Conservation (phyloP, 2,113 vertebrate species). For the Pteropus alecto region DNA sequence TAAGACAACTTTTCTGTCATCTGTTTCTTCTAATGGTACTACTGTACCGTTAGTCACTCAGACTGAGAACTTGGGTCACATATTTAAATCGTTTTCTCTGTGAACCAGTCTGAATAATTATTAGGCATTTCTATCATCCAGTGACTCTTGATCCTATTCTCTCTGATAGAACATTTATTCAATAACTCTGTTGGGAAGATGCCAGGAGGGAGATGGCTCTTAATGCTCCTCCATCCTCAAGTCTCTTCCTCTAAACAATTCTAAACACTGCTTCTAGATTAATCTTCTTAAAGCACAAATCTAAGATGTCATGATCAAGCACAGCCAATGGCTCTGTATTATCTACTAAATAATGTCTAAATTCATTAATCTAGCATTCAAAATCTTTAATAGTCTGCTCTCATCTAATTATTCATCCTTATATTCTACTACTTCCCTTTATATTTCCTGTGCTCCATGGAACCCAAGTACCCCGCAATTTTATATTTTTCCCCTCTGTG, state of each 20-base stretch:
- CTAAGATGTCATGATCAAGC: background rate
- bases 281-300: background rate
- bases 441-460: background rate
- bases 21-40: background rate
- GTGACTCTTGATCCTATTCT: background rate
- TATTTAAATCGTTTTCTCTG: background rate
- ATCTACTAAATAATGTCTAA: background rate
- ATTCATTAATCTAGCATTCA: background rate
- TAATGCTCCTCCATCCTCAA: background rate
- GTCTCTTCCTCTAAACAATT: background rate
- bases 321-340: background rate
- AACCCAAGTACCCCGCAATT: background rate
- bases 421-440: background rate
- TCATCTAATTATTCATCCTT: background rate
- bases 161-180: background rate
- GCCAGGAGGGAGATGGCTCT: background rate
- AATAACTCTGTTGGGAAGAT: background rate
- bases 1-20: background rate
- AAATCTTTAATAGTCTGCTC: background rate
- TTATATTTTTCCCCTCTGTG: background rate
- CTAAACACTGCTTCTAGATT: background rate
- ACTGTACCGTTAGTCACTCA: background rate
- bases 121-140: background rate
- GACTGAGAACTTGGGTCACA: background rate
- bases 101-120: background rate